Evolutionary conservation across 2,113 vertebrate genomes (phyloP).

Genomic region (Brevimyrus niger): DNA sequence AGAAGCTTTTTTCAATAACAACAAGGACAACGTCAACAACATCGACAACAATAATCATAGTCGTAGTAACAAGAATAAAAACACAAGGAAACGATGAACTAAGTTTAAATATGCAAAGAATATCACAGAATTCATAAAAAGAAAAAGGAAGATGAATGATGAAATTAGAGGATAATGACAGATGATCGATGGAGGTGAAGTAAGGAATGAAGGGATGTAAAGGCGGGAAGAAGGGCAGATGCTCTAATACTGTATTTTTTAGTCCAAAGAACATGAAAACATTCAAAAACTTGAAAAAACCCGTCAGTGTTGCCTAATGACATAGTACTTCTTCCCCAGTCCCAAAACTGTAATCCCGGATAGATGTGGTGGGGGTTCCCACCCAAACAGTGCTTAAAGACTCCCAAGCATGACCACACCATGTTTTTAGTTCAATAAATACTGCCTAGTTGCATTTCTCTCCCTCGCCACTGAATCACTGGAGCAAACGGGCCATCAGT

Average conservation of each 20-base stretch:
- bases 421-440: slow-evolving; percentile 7
- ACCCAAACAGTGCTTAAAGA: slow-evolving; percentile 9
- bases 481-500: not conserved
- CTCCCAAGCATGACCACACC: not conserved
- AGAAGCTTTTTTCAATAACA: slow-evolving; percentile 58
- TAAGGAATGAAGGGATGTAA: not conserved
- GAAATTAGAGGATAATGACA: slow-evolving; percentile 21
- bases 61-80: slow-evolving; percentile 48
- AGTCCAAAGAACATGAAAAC: slow-evolving; percentile 8
- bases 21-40: slow-evolving; percentile 53
- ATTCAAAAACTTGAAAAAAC: slow-evolving; percentile 11
- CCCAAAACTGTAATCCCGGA: not conserved
- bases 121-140: slow-evolving; percentile 56
- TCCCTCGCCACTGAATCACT: not conserved
- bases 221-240: not conserved
- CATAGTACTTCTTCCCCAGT: not conserved
- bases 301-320: not conserved
- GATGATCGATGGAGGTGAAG: slow-evolving; percentile 14
- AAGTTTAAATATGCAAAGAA: slow-evolving; percentile 65
- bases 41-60: slow-evolving; percentile 53
- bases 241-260: slow-evolving; percentile 13
- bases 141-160: slow-evolving; percentile 41
- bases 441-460: not conserved
- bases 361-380: not conserved
- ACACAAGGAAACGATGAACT: slow-evolving; percentile 51